Evolutionary conservation across 2,113 vertebrate genomes (phyloP).

Genomic region (Uria aalge): DNA sequence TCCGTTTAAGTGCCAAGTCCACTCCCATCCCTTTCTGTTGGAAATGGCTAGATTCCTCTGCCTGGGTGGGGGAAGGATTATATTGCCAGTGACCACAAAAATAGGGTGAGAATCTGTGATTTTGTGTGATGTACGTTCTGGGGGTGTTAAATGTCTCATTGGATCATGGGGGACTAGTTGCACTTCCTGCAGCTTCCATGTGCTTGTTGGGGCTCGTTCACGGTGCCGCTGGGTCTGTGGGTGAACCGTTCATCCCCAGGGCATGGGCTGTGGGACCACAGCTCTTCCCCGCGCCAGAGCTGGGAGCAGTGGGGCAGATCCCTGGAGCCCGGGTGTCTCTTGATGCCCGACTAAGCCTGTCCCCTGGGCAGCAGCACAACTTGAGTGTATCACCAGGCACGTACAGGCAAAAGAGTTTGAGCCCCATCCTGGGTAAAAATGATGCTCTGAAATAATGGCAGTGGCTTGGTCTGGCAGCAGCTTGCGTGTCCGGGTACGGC

Average conservation of each 20-base stretch:
- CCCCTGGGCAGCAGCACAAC: not conserved
- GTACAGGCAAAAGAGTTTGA: not conserved
- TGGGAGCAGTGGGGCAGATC: fast-evolving
- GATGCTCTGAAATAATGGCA: not conserved
- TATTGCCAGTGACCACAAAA: not conserved
- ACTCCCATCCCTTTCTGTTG: not conserved
- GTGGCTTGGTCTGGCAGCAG: not conserved
- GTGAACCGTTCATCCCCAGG: not conserved
- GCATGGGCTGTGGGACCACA: not conserved
- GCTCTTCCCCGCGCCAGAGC: not conserved
- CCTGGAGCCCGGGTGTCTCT: not conserved
- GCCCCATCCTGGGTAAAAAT: not conserved
- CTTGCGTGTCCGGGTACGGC: fast-evolving
- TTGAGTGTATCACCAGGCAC: fast-evolving
- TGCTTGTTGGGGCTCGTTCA: not conserved
- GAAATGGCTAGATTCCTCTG: not conserved
- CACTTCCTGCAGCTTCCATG: fast-evolving
- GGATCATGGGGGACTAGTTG: fast-evolving
- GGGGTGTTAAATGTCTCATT: not conserved
- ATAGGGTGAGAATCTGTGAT: not conserved
- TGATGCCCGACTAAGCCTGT: fast-evolving
- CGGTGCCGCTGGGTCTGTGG: too few relatives aligned
- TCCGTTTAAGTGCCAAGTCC: not conserved
- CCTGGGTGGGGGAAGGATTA: not conserved
- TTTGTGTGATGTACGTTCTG: not conserved